Conservation (phyloP, 2,888 invertebrate genomes). For the Timema cristinae region DNA sequence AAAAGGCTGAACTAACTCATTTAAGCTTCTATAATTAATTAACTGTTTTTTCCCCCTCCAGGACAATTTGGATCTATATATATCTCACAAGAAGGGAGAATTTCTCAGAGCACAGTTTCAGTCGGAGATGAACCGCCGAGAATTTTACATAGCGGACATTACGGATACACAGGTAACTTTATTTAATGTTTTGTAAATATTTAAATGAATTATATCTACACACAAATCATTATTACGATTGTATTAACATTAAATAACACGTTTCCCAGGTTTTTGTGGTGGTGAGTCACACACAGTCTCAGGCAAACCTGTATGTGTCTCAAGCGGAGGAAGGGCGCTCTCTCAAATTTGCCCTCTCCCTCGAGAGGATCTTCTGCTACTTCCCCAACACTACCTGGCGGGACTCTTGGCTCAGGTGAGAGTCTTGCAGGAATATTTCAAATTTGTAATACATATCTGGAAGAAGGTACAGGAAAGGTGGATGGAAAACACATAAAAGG, state of each 20-base stretch:
- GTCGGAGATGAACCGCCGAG: conserved; percentile 57
- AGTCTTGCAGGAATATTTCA: conserved; percentile 34
- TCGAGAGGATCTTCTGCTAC: conserved; percentile 77
- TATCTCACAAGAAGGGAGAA: conserved; percentile 68
- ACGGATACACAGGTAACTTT: conserved; percentile 58
- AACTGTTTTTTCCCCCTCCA: conserved; percentile 27
- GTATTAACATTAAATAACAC: too few relatives aligned
- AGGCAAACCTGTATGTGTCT: conserved; percentile 78
- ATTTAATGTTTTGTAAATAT: too few relatives aligned
- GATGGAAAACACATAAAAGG: too few relatives aligned
- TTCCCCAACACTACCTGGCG: conserved; percentile 79
- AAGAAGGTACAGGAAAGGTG: too few relatives aligned
- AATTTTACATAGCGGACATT: conserved; percentile 81
- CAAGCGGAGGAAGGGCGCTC: conserved; percentile 57
- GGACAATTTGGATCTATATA: conserved; percentile 61
- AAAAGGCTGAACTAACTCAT: too few relatives aligned
- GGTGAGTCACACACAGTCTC: conserved; percentile 68
- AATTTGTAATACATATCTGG: too few relatives aligned
- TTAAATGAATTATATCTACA: too few relatives aligned
- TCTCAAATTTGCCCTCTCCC: conserved; percentile 70
- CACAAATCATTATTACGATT: too few relatives aligned
- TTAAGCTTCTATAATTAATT: too few relatives aligned
- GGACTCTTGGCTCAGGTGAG: conserved; percentile 78
- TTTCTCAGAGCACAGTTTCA: conserved; percentile 75
- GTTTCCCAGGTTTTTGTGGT: conserved; percentile 62